Base-by-base conservation (phyloP, 2,888 invertebrate species). In the Catocala sponsa region DNA sequence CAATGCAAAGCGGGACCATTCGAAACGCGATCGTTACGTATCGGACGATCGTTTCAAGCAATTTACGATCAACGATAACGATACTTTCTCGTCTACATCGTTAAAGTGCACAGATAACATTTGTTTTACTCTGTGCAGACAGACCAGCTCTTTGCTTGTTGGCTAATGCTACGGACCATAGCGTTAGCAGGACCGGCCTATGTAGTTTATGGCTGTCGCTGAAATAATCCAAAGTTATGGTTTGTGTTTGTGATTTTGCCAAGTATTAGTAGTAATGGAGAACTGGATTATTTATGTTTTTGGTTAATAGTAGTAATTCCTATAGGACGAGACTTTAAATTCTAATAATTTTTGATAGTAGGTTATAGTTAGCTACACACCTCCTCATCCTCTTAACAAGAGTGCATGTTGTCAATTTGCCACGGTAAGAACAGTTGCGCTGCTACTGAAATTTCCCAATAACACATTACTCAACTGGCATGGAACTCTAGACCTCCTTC, bases 51-150 rank as follows among this genome's bases (percentile, higher is more conserved):
- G 84, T 83, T 84, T 59, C 72, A 57, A 64, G 61, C 84, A 79
- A 86, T 86, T 86, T 87, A 87, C 86, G 81, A 74, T 75, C 78
- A 57, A 65, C 81, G 78, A 81, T 82, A 84, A 78, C 87, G 73
- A 81, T 85, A 83, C 81, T 83, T 85, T 81, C 79, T 75, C 80
- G 79, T 82, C 80, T 79, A 82, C 75, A 78, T 80, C 84, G 86
- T 85, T 85, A 82, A 80, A 80, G 65, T 74, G 75, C 77, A 76
- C 74, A 74, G 79, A 78, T 79, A 79, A 79, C 80, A 80, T 81
- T 82, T 79, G 79, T 79, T 82, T 78, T 68, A 75, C 61, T 54
- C 59, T 44, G 42, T 49, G 12, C 33, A 46, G 33, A 35, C 12
- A 49, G 33, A 48, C 41, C 7, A 9, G 33, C 43, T 47, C 33